Evolutionary conservation across 1,140 invertebrate species (phyloP), one percentile per base, ranked within the genome.

Genomic region (Pseudobourletiella spinata): DNA sequence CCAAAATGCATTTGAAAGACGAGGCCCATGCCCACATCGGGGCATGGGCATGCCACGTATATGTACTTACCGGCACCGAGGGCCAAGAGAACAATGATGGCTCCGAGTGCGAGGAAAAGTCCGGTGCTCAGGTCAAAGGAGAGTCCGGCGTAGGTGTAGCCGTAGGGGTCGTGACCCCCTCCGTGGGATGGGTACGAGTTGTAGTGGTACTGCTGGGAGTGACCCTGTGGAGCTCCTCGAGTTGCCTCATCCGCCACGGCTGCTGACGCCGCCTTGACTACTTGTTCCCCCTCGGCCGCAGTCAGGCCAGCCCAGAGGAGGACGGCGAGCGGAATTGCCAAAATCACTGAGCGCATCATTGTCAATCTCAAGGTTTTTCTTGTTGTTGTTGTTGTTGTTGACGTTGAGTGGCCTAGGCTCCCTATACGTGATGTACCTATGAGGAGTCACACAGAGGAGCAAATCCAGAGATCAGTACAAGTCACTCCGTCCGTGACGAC

Each of bases 141-240:
- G 56, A 68, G 64, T 48, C 69, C 69, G 54, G 69, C 69, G 24
- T 68, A 68, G 30, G 69, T 69, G 67, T 70, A 70, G 22, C 69
- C 69, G 69, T 70, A 70, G 61, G 69, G 66, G 51, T 70, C 69
- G 57, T 70, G 69, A n/a, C n/a, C n/a, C n/a, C n/a, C n/a, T n/a
- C n/a, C n/a, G n/a, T n/a, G n/a, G n/a, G n/a, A n/a, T 20, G 66
- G 66, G 58, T 67, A 67, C n/a, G 63, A 61, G 58, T 67, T 67
- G 68, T 70, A 70, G 59, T 68, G 66, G 44, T 70, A 70, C 32
- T 70, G 66, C 44, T 69, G 63, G 16, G 66, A 66, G 44, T 69
- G 62, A 60, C 65, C 64, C 15, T 29, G 20, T 3, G 6, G 25
- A 51, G 55, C 68, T 52, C 66, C 64, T 46, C 69, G 68, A 42